Evolutionary conservation across 2,113 vertebrate genomes (phyloP), one percentile per base, ranked within the genome.

Genomic region (Ptilorrhoa leucosticta): DNA sequence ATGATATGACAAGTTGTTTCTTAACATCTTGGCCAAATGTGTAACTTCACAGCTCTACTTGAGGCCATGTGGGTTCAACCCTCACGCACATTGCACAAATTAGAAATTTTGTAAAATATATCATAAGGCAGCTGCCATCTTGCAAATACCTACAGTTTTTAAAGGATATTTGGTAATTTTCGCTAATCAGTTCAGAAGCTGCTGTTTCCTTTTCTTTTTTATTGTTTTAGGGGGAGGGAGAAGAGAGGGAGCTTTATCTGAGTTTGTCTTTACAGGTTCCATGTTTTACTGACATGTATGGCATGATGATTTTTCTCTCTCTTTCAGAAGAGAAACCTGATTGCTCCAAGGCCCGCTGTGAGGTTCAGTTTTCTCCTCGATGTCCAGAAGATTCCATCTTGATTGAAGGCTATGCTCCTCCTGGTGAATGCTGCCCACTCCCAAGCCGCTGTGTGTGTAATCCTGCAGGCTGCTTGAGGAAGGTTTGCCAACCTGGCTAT

Each of bases 341-440:
- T 96, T 99, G 99, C 94, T 98, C 98, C 89, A 98, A 98, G 96
- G 99, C 98, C 65, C 98, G 98, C 90, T 99, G 99, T 93, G 98
- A 99, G 97, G 99, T 99, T 51, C 99, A 99, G 98, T 99, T 99
- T 97, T 99, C 98, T 81, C 99, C 99, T 73, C 98, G 98, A 40
- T 99, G 99, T 75, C 98, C 98, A 12, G 99, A 99, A 97, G 99
- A 99, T 96, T 99, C 99, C 22, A 96, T 99, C 97, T 96, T 99
- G 95, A 99, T 99, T 75, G 99, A 99, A 98, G 99, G 99, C 83
- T 99, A 99, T 27, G 99, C 99, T 33, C 99, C 99, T 37, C 98
- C 99, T 0, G 99, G 99, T 48, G 98, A 99, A 97, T 99, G 99
- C 96, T 99, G 99, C 86, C 99, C 99, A 4, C 97, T 99, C 50